These are phyloP conservation scores for Harpagifer antarcticus DNA, from an alignment of 2,797 vertebrate species.

Conservation along the genomic window DNA sequence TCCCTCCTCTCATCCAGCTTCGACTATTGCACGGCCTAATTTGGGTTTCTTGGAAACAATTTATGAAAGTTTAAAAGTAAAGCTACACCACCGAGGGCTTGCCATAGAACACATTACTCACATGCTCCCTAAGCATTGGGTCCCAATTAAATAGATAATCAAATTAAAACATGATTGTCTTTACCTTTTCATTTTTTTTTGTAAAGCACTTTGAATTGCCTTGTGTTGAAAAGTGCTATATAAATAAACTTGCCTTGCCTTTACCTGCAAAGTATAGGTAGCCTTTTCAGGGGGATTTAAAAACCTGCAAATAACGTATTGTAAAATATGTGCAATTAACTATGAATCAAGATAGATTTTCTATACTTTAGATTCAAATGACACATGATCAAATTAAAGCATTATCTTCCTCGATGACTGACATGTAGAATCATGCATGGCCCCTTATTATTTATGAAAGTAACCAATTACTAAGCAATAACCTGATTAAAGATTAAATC, in stretches of 20 bases:
- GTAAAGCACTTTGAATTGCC: too few species aligned
- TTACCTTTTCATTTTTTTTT: constrained; percentile 12
- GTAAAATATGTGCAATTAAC: constrained; percentile 20
- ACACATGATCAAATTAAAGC: constrained; percentile 20
- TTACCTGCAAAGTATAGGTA: constrained; percentile 45
- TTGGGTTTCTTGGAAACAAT: constrained; percentile 4
- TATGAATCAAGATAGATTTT: constrained; percentile 54
- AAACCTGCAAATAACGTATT: background rate
- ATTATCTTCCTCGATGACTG: constrained; percentile 34
- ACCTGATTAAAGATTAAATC: constrained; percentile 19
- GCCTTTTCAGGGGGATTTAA: constrained; percentile 11
- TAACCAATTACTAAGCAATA: constrained; percentile 32
- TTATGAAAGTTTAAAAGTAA: background rate
- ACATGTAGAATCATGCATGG: constrained; percentile 5
- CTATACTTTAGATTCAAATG: constrained; percentile 40
- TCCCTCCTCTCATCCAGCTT: constrained; percentile 4
- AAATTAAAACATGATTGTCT: constrained; percentile 38
- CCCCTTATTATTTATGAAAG: constrained; percentile 59
- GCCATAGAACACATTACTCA: background rate
- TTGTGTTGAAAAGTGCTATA: too few species aligned
- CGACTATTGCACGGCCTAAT: background rate
- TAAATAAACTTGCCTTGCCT: background rate
- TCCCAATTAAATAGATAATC: constrained; percentile 48
- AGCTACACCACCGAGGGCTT: background rate
- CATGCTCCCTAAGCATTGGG: background rate